These are phyloP conservation scores for Oxyura jamaicensis DNA, from an alignment of 2,113 vertebrate genomes.

Conservation along the genomic window DNA sequence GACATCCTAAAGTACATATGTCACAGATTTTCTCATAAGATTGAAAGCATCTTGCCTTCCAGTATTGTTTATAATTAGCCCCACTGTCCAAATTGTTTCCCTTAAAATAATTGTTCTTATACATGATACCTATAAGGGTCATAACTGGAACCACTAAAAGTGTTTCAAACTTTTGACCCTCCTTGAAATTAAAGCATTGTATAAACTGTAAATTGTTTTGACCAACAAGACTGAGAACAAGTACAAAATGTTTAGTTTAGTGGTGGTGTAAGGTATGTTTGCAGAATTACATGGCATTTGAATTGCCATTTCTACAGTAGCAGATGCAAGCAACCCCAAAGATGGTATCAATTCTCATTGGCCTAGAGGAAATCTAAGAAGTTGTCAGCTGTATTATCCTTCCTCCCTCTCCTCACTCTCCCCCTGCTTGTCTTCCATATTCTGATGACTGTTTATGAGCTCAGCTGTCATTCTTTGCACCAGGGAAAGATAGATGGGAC, in stretches of 20 bases:
- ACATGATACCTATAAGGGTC: background rate
- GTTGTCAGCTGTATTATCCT: background rate
- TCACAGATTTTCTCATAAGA: background rate
- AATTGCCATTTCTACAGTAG: background rate
- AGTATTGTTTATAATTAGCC: background rate
- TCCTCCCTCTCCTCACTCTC: background rate
- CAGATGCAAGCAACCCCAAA: background rate
- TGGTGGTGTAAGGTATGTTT: background rate
- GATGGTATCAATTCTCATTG: background rate
- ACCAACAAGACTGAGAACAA: background rate
- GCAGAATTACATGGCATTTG: background rate
- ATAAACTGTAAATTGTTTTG: background rate
- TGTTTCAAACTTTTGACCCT: background rate
- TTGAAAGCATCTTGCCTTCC: background rate
- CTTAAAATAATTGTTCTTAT: background rate
- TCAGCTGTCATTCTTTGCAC: conserved; percentile 78
- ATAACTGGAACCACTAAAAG: background rate
- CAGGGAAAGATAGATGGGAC: conserved; percentile 79
- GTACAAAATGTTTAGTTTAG: background rate
- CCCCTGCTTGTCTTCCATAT: conserved; percentile 63
- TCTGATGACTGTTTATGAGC: conserved; percentile 75
- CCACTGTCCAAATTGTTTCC: background rate
- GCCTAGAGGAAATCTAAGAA: conserved; percentile 14
- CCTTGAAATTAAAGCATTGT: background rate
- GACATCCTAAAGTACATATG: background rate